Base-by-base conservation (phyloP, 2,113 vertebrate genomes). In the Gobio gobio region DNA sequence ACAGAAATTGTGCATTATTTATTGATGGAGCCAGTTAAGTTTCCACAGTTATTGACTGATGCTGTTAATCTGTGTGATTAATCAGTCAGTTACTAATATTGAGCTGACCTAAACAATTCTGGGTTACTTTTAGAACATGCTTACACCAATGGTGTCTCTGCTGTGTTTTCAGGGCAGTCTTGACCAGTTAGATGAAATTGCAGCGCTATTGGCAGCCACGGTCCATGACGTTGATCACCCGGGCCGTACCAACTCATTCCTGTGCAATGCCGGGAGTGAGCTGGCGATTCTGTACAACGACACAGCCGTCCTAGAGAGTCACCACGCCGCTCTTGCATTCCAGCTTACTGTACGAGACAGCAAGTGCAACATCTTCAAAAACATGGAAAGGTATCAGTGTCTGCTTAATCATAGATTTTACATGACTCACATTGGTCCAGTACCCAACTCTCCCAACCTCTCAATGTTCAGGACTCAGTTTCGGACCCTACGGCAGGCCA, bases 321-420 rank as follows among this genome's bases (percentile, higher is more conserved):
- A 99, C 91, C 98, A 99, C 83, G 95, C 97, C 0, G 97, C 98
- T 10, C 93, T 99, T 85, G 97, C 98, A 0, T 99, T 99, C 92
- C 98, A 99, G 92, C 97, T 99, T 72, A 99, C 97, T 0, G 92
- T 91, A 54, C 96, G 96, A 58, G 97, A 99, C 88, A 92, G 89
- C 92, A 98, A 98, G 88, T 96, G 95, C 94, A 99, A 98, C 93
- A 97, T 99, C 91, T 98, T 99, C 91, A 98, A 96, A 92, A 98
- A 97, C 85, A 96, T 97, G 1, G 97, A 98, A 92, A 96, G 97
- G 98, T 99, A 72, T 33, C 70, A 33, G 54, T 3, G 5, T 43
- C 64, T 49, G 2, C 26, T 33, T 10, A 49, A 18, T 68, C 66
- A 22, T 10, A 1, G 1, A 1, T 40, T 70, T 70, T 10, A 22